Conservation (phyloP, 2,797 vertebrate species). For the Propithecus perrieri region DNA sequence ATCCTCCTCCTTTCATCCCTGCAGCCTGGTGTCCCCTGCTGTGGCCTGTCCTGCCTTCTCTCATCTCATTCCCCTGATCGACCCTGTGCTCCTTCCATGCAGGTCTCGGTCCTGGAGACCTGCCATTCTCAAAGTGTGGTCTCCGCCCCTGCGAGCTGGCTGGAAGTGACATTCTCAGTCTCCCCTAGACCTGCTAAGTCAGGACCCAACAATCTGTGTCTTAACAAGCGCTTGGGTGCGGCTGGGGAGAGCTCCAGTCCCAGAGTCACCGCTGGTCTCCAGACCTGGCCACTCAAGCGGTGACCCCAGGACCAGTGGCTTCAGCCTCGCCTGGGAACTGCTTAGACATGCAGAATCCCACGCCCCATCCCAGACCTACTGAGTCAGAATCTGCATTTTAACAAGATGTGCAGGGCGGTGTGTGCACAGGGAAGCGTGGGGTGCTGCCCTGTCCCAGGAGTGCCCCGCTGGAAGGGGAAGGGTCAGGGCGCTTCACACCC, state of each 20-base stretch:
- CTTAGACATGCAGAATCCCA: neutral
- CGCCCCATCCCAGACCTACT: rapidly evolving
- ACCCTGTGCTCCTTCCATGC: neutral
- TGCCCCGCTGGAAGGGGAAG: too few species aligned
- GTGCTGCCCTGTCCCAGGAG: rapidly evolving
- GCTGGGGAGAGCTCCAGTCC: rapidly evolving
- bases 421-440: rapidly evolving
- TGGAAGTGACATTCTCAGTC: neutral
- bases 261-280: neutral
- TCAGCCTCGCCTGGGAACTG: neutral
- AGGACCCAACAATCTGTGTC: rapidly evolving
- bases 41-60: rapidly evolving
- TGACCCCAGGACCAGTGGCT: neutral
- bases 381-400: neutral
- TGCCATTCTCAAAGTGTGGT: rapidly evolving
- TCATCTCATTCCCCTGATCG: rapidly evolving
- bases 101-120: neutral
- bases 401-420: rapidly evolving
- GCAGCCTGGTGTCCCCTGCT: rapidly evolving
- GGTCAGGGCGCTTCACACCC: rapidly evolving
- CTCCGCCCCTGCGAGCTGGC: neutral
- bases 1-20: neutral
- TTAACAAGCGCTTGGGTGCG: neutral
- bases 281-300: neutral
- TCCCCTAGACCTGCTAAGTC: neutral